Evolutionary conservation across 1,140 invertebrate species (phyloP).

Genomic region (Rhynchophorus ferrugineus): DNA sequence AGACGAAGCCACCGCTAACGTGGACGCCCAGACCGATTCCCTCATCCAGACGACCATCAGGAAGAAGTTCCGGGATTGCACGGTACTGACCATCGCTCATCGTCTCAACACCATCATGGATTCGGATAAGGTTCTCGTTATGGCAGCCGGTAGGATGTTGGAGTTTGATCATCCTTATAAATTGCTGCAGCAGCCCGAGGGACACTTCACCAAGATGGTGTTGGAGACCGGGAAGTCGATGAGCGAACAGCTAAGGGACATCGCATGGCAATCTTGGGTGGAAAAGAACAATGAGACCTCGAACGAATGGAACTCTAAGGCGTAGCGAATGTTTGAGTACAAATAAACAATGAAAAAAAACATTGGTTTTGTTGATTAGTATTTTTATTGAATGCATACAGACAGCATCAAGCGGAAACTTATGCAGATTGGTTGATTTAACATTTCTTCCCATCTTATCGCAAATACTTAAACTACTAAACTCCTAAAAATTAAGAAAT

Average conservation of each 20-base stretch:
- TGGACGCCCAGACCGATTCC: slow-evolving; percentile 46
- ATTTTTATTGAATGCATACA: too few species aligned
- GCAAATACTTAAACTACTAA: too few species aligned
- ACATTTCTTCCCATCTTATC: too few species aligned
- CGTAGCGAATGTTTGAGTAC: not conserved
- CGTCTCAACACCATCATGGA: slow-evolving; percentile 37
- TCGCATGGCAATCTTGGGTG: slow-evolving; percentile 22
- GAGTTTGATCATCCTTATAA: slow-evolving; percentile 39
- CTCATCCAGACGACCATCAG: slow-evolving; percentile 55
- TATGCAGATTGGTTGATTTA: too few species aligned
- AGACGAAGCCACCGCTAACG: slow-evolving; percentile 55
- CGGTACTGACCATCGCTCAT: slow-evolving; percentile 71
- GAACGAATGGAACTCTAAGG: not conserved
- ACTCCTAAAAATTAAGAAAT: too few species aligned
- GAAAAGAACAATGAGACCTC: not conserved
- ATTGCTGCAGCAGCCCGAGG: slow-evolving; percentile 39
- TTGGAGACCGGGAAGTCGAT: slow-evolving; percentile 48
- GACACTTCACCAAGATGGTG: slow-evolving; percentile 61
- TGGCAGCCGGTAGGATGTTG: slow-evolving; percentile 35
- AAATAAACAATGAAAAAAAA: too few species aligned
- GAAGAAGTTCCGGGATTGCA: slow-evolving; percentile 51
- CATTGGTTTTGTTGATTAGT: too few species aligned
- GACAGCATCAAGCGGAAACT: too few species aligned
- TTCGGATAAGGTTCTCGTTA: slow-evolving; percentile 38
- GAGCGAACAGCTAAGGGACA: slow-evolving; percentile 23